Conservation (phyloP, 92 coral and sea anemone genomes). For the Epizoanthus ramosus region DNA sequence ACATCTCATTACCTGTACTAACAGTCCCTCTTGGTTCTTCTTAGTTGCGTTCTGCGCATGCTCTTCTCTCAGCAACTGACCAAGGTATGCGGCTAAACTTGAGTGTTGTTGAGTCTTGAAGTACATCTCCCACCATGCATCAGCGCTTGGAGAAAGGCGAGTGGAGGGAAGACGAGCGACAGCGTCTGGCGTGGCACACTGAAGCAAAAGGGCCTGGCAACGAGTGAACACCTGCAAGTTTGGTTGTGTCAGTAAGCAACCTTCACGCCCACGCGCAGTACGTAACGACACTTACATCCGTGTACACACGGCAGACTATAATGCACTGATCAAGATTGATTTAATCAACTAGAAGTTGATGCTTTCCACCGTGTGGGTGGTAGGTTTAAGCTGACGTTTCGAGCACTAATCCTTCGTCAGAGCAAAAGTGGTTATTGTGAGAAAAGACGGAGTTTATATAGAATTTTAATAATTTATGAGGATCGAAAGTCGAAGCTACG, state of each 20-base stretch:
- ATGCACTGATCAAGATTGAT: background rate
- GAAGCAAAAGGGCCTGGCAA: conserved; percentile 66
- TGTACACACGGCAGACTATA: no score
- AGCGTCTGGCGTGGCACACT: conserved; percentile 92
- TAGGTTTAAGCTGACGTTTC: no score
- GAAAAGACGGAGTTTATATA: no score
- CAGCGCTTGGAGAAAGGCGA: conserved; percentile 61
- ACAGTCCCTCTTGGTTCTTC: conserved; percentile 47
- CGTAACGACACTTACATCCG: no score
- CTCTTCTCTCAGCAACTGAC: conserved; percentile 42
- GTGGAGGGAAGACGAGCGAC: conserved; percentile 78
- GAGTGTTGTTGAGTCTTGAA: conserved; percentile 78
- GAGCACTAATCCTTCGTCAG: no score
- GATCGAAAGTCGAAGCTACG: no score
- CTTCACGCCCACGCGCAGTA: no score
- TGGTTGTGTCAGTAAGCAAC: background rate
- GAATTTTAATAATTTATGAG: no score
- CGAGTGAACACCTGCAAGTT: conserved; percentile 59
- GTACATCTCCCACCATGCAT: conserved; percentile 65
- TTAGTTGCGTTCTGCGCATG: conserved; percentile 11
- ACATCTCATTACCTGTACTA: conserved; percentile 67
- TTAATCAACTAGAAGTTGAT: no score
- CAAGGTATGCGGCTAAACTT: conserved; percentile 73
- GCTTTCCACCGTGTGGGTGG: no score
- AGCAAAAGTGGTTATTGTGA: no score